Evolutionary conservation across 1,140 invertebrate species (phyloP).

Genomic region (Lanistes nyassanus): DNA sequence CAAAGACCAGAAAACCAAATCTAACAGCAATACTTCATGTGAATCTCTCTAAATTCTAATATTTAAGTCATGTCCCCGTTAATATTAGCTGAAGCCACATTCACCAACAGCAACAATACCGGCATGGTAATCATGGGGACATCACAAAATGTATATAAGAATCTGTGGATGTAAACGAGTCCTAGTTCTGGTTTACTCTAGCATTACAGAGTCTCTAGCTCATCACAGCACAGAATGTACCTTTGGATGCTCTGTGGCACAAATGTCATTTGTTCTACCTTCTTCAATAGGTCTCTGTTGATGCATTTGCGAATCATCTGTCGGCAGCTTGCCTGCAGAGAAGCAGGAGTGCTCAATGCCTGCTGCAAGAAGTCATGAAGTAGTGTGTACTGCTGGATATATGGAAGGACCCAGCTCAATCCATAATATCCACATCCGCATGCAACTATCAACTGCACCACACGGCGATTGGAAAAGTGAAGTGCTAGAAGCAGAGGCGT

Average conservation of each 20-base stretch:
- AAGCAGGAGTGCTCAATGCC: background rate
- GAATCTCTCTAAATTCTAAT: too few relatives aligned
- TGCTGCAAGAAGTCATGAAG: conserved; percentile 7
- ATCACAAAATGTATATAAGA: too few relatives aligned
- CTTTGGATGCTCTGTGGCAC: conserved; percentile 11
- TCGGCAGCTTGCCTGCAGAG: conserved; percentile 14
- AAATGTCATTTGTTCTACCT: conserved; percentile 1
- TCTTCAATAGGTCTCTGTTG: background rate
- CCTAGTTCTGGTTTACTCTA: too few relatives aligned
- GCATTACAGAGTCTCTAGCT: background rate
- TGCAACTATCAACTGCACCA: conserved; percentile 11
- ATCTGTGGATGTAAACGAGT: too few relatives aligned
- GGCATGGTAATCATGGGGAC: too few relatives aligned
- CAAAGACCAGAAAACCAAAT: too few relatives aligned
- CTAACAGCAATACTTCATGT: too few relatives aligned
- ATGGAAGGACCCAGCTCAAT: conserved; percentile 10
- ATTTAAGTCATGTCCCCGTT: too few relatives aligned
- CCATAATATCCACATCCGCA: conserved; percentile 4
- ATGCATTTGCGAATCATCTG: background rate
- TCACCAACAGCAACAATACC: background rate
- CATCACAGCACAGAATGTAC: conserved; percentile 12
- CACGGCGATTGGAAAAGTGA: conserved; percentile 18
- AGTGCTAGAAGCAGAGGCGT: conserved; percentile 14
- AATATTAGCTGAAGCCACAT: too few relatives aligned
- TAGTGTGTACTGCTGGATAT: conserved; percentile 7